A percentile compares a stretch with the other conserved stretches of the same genome.
These are phyloP conservation scores for Pangasius mekongensis DNA, from an alignment of 2,797 vertebrate genomes.

Conservation along the genomic window DNA sequence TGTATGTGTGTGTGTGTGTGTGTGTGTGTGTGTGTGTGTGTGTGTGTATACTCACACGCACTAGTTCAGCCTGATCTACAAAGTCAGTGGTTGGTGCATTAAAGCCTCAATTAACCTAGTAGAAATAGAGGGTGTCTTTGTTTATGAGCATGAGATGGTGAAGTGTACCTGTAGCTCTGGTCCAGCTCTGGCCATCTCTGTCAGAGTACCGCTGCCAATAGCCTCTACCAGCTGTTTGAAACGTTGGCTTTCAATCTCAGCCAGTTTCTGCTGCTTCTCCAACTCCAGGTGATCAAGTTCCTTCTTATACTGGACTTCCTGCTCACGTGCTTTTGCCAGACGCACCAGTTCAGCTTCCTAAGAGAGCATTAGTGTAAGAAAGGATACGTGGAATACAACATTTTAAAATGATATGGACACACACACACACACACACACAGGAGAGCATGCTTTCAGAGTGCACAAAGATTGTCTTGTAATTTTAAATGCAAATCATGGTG, in stretches of 20 bases:
- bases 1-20: too few species aligned
- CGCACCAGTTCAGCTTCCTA: constrained; percentile 85
- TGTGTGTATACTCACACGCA: too few species aligned
- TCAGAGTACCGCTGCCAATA: constrained; percentile 80
- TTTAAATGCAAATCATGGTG: background rate
- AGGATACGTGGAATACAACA: background rate
- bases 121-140: background rate
- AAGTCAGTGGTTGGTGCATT: background rate
- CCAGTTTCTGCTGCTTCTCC: constrained; percentile 77
- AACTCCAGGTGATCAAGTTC: constrained; percentile 78
- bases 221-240: constrained; percentile 79
- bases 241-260: constrained; percentile 77
- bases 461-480: background rate
- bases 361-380: background rate
- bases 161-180: constrained; percentile 84
- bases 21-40: too few species aligned
- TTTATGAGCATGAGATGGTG: background rate
- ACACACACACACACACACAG: background rate
- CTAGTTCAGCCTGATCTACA: background rate
- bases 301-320: constrained; percentile 80
- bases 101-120: background rate
- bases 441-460: too few species aligned
- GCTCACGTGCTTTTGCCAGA: constrained; percentile 77
- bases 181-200: constrained; percentile 83
- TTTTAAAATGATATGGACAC: background rate